These are phyloP conservation scores for Cydia amplana DNA, from an alignment of 1,140 invertebrate species.

Conservation along the genomic window DNA sequence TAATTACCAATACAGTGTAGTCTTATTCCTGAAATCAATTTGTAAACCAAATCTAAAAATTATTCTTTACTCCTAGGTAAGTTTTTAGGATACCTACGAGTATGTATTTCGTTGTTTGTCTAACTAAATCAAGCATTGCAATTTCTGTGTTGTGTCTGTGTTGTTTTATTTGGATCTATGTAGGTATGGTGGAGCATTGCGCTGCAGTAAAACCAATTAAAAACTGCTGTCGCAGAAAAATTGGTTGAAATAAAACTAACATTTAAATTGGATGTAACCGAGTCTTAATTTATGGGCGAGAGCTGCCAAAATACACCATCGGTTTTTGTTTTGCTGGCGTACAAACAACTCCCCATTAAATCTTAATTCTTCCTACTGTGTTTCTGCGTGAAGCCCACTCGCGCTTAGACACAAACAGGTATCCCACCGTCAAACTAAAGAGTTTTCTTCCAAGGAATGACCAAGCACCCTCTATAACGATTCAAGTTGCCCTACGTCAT, in stretches of 20 bases:
- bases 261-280: background rate
- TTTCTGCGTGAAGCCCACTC: too few species aligned
- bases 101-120: background rate
- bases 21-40: too few species aligned
- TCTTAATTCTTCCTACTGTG: too few species aligned
- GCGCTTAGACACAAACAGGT: too few species aligned
- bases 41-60: too few species aligned
- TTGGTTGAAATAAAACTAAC: background rate
- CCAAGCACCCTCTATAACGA: background rate
- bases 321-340: background rate
- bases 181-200: background rate
- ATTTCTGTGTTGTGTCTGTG: background rate
- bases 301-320: constrained; percentile 1
- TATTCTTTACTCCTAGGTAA: too few species aligned
- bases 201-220: background rate
- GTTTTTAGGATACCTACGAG: too few species aligned
- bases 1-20: too few species aligned
- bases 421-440: too few species aligned
- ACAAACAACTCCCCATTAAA: background rate
- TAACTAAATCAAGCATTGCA: background rate
- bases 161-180: background rate
- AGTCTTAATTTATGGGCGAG: background rate
- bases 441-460: too few species aligned
- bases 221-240: background rate
- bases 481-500: background rate